Evolutionary conservation across 2,797 vertebrate species (phyloP).

Genomic region (Sebastes glaucus): DNA sequence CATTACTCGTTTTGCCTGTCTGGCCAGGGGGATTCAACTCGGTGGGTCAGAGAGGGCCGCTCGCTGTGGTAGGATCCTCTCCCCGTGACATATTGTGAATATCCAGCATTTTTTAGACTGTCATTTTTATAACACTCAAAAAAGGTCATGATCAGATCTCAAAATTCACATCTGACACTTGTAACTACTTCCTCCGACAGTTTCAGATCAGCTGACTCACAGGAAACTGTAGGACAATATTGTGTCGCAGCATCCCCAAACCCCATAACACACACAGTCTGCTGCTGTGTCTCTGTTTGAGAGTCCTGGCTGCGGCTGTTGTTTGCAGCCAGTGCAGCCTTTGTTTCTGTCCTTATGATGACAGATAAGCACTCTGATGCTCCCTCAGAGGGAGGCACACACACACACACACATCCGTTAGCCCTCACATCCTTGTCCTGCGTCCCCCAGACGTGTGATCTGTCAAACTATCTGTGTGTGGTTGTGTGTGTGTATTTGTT

Average conservation of each 20-base stretch:
- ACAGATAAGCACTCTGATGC: conserved; percentile 57
- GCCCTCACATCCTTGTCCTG: conserved; percentile 3
- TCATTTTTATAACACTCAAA: not conserved
- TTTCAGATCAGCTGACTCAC: conserved; percentile 4
- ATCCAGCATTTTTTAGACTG: not conserved
- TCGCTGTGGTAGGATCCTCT: no score
- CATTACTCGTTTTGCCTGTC: no score
- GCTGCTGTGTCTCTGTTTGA: conserved; percentile 19
- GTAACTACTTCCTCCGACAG: not conserved
- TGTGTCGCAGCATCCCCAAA: conserved; percentile 26
- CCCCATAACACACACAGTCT: conserved; percentile 8
- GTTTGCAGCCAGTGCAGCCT: conserved; percentile 28
- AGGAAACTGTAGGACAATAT: conserved; percentile 8
- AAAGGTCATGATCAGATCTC: not conserved
- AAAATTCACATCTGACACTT: not conserved
- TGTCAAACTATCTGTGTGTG: not conserved
- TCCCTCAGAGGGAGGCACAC: conserved; percentile 11
- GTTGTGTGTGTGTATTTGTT: not conserved
- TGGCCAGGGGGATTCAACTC: no score
- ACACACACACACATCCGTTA: not conserved
- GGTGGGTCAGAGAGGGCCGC: no score
- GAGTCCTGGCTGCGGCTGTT: conserved; percentile 19
- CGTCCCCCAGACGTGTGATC: conserved; percentile 3
- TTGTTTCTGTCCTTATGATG: conserved; percentile 60
- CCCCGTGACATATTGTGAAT: not conserved